Evolutionary conservation across 1,140 invertebrate genomes (phyloP), one percentile per base, ranked within the genome.

Genomic region (Trachelipus rathkii): DNA sequence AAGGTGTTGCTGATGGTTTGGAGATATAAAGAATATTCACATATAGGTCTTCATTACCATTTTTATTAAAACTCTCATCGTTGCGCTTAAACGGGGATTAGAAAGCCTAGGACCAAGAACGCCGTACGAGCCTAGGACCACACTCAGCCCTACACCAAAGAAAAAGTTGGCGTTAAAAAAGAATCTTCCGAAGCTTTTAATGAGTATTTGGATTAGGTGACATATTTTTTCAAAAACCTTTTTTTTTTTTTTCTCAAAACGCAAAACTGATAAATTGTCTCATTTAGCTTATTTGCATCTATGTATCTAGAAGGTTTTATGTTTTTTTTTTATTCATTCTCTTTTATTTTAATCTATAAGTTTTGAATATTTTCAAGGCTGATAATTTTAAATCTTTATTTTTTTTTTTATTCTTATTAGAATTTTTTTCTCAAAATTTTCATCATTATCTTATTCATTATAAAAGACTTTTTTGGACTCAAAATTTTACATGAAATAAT

Each of bases 1-100:
- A 76, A 67, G 77, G 77, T 76, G 77, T 78, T 74, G 67, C 44
- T 43, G 9, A 15, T 10, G 9, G 46, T 9, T 50, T 15, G 46
- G 43, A n/a, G n/a, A n/a, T 67, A 78, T 75, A 78, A 78, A 78
- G 77, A 78, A 78, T 78, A 78, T 75, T 75, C 73, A 10, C 50
- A 66, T 75, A 60, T 74, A 53, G 33, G 50, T 73, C 72, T 73
- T 69, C 71, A 72, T 75, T 45, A 23, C 69, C 45, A 75, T 75
- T 75, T 75, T 78, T 67, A 75, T 75, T 45, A 50, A 50, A 15
- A 9, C 9, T 50, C 46, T 50, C 46, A 10, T 50, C n/a, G n/a
- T n/a, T n/a, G n/a, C n/a, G n/a, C n/a, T n/a, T n/a, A n/a, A n/a
- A n/a, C n/a, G n/a, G n/a, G n/a, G n/a, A n/a, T n/a, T n/a, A n/a